Base-by-base conservation (phyloP, 2,888 invertebrate species). In the Drosophila prostipennis region DNA sequence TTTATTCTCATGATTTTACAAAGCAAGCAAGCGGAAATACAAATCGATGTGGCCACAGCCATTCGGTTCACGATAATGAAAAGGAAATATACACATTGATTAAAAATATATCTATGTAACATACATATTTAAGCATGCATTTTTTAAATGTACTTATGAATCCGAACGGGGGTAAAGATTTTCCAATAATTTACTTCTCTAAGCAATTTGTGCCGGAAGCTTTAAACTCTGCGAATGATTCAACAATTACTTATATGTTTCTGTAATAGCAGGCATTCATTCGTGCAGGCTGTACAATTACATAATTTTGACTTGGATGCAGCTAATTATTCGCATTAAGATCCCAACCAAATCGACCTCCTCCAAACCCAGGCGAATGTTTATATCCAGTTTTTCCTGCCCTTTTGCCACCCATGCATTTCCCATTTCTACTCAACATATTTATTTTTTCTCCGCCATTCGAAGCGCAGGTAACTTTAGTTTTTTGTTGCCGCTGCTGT, bases 401-500 rank as follows among this genome's bases (percentile, higher is more conserved):
- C 43, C 51, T 61, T 64, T 37, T 40, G 67, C 42, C 51, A 40
- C 45, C 51, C 45, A 46, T 29, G 57, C 26, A 29, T 40, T 26
- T 65, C 40, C 39, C 43, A 39, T 39, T 46, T 46, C 39, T 10
- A n/a, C 37, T 6, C 29, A 48, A 16, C 64, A 52, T 23, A 23
- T 53, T 70, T 43, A 14, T n/a, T 29, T 36, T 26, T 45, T 39
- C n/a, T 46, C 64, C 72, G 72, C 72, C 65, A 65, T 19, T 63
- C 52, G 58, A 72, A 55, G 67, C 65, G 61, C 72, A 86, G 81
- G 80, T 86, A 80, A 74, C 48, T 54, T 55, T 29, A 16, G 51
- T 42, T 40, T 43, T 39, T 55, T 37, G 56, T 32, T 49, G 60
- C 55, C 60, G 29, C 61, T 52, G 34, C 54, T 53, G 56, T 19